Evolutionary conservation across 1,140 invertebrate species (phyloP).

Genomic region (Matsumurasca onukii): DNA sequence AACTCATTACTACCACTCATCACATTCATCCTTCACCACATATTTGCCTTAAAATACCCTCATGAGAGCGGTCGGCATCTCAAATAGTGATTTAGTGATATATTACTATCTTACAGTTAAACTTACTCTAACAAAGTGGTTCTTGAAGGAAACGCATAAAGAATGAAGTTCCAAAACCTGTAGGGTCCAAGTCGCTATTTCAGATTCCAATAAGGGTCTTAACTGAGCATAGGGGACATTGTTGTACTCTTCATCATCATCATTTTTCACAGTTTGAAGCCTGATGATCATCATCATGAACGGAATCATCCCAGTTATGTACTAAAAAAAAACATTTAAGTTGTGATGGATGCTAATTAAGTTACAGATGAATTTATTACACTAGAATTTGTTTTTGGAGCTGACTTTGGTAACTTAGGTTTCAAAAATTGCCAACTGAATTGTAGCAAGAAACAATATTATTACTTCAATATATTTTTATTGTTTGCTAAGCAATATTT

Average conservation of each 20-base stretch:
- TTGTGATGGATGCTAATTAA: too few relatives aligned
- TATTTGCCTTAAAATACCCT: neutral
- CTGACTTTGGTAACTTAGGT: too few relatives aligned
- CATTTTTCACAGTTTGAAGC: neutral
- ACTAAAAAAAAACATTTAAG: too few relatives aligned
- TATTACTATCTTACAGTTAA: too few relatives aligned
- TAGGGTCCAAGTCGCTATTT: neutral
- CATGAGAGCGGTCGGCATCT: neutral
- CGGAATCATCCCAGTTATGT: constrained; percentile 10
- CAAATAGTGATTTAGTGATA: too few relatives aligned
- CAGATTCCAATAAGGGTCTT: neutral
- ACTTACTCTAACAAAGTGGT: neutral
- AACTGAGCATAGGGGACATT: constrained; percentile 8
- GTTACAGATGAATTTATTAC: too few relatives aligned
- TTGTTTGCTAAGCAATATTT: too few relatives aligned
- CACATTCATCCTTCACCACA: neutral
- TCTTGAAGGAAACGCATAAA: neutral
- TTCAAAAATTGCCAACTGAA: too few relatives aligned
- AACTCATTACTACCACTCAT: too few relatives aligned
- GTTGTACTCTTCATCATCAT: neutral
- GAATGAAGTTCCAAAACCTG: neutral
- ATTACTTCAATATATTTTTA: too few relatives aligned
- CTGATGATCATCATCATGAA: neutral
- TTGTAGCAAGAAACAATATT: too few relatives aligned
- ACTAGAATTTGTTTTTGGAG: too few relatives aligned